Base-by-base conservation (phyloP, 2,797 vertebrate species). In the Coranthus polyacanthus region DNA sequence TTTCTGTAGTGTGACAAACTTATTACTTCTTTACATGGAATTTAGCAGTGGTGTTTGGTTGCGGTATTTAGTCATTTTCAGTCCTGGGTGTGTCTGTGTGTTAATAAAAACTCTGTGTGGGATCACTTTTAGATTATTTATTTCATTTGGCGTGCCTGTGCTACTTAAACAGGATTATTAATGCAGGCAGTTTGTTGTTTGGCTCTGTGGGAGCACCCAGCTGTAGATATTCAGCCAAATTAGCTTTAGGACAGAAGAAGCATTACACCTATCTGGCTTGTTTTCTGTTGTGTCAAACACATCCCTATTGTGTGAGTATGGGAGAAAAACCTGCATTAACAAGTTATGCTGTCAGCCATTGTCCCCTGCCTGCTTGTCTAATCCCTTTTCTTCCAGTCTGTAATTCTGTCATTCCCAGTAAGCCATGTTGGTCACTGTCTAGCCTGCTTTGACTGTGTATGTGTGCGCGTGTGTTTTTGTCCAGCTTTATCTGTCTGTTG, bases 321-420 rank as follows among this genome's bases (percentile, higher is more conserved):
- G 32, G 24, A 63, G 66, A 52, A 34, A 47, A 26, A 43, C 21
- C 4, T 57, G 26, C 45, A 26, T 32, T 45, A 45, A 67, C 17
- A 12, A 34, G 9, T 50, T 57, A 9, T 36, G 12, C 52, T 57
- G 53, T 77, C 44, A 50, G 39, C 59, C 69, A 83, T 88, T 90
- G 86, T 89, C 69, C 64, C 41, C 50, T 12, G 64, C 51, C 72
- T 62, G 50, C 44, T 49, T 58, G 37, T 82, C 62, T 87, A 86
- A 91, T 90, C 88, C 89, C 59, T 50, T 81, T 75, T 84, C 79
- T 86, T 90, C 86, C 86, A 85, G 72, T 88, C 79, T 79, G 76
- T 84, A 75, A 80, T 70, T 85, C 83, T 72, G 61, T 81, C 67
- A 58, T 87, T 81, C 68, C 57, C 75, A 78, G 61, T 83, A 82